Base-by-base conservation (phyloP, 2,888 invertebrate species). In the Oscheius onirici region DNA sequence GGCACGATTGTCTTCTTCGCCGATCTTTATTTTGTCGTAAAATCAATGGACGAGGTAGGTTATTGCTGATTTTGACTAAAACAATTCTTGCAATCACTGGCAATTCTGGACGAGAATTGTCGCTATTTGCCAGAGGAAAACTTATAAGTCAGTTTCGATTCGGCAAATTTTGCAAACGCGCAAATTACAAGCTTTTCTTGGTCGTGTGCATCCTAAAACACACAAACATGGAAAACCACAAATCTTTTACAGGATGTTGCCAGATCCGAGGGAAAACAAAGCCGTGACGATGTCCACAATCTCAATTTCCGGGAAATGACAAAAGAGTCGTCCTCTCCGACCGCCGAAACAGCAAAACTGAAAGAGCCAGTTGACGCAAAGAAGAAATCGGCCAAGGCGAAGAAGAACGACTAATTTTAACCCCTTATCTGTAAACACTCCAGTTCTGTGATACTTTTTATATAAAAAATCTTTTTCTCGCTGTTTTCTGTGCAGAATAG, bases 1-100 rank as follows among this genome's bases (percentile, higher is more conserved):
- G 86, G 78, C n/a, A 83, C 84, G 8, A 78, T 87, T 40, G 86
- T 86, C 34, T 85, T 86, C 73, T 84, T 87, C 72, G 87, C 86
- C 44, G 86, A 86, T 77, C 72, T 86, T 13, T 86, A 85, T 49
- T 86, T 86, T 69, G 80, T 86, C 54, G 69, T 86, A 24, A 86
- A 85, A 71, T 75, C 76, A 24, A 83, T 85, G 85, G 81, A 82
- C 10, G 66, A 71, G 66, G 70, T 70, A 40, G 11, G 17, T 1
- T n/a, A n/a, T n/a, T n/a, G n/a, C n/a, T n/a, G n/a, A n/a, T n/a
- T n/a, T n/a, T n/a, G n/a, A n/a, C n/a, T n/a, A n/a, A n/a, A n/a
- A n/a, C n/a, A n/a, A n/a, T n/a, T n/a, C n/a, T n/a, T n/a, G n/a
- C n/a, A n/a, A n/a, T n/a, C n/a, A n/a, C n/a, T n/a, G n/a, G n/a